phyloP scores from a whole-genome alignment of 1,140 invertebrate genomes.

The Diorhabda carinulata region DNA sequence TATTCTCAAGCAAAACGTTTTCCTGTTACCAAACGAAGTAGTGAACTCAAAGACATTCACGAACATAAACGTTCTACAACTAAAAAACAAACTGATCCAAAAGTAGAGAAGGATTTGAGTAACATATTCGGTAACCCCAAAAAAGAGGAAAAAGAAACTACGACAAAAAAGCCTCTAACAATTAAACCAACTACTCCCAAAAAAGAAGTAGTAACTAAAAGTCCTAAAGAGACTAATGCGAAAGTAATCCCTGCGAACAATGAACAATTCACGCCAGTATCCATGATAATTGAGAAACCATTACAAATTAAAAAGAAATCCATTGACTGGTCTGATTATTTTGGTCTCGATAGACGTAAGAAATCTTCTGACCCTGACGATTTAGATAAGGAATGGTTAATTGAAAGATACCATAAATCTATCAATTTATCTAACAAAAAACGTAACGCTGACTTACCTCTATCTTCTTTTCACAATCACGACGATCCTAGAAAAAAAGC shows the following conservation, averaged over 20 bases:
- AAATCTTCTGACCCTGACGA: slow-evolving; percentile 52
- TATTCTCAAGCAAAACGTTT: slow-evolving; percentile 52
- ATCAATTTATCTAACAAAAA: slow-evolving; percentile 39
- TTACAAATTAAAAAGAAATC: slow-evolving; percentile 69
- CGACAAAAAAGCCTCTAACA: slow-evolving; percentile 18
- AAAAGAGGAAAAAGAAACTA: slow-evolving; percentile 12
- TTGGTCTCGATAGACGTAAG: slow-evolving; percentile 73
- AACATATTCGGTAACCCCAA: slow-evolving; percentile 50
- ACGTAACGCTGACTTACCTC: slow-evolving; percentile 46
- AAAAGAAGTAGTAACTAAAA: slow-evolving; percentile 25
- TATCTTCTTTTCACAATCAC: slow-evolving; percentile 48
- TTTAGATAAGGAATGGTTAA: slow-evolving; percentile 56
- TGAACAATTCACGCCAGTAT: slow-evolving; percentile 26
- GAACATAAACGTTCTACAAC: slow-evolving; percentile 38
- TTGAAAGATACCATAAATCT: slow-evolving; percentile 45
- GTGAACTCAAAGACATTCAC: slow-evolving; percentile 38
- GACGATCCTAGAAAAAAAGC: slow-evolving; percentile 37
- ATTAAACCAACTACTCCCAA: slow-evolving; percentile 16
- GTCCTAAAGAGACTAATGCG: slow-evolving; percentile 17
- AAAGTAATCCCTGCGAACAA: slow-evolving; percentile 25
- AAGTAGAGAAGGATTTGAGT: slow-evolving; percentile 54
- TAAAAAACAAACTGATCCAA: slow-evolving; percentile 46
- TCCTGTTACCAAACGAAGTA: slow-evolving; percentile 60
- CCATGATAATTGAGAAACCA: slow-evolving; percentile 49
- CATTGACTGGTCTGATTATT: slow-evolving; percentile 80